These are phyloP conservation scores for Rhombomys opimus DNA, from an alignment of 2,113 vertebrate species.

Conservation along the genomic window DNA sequence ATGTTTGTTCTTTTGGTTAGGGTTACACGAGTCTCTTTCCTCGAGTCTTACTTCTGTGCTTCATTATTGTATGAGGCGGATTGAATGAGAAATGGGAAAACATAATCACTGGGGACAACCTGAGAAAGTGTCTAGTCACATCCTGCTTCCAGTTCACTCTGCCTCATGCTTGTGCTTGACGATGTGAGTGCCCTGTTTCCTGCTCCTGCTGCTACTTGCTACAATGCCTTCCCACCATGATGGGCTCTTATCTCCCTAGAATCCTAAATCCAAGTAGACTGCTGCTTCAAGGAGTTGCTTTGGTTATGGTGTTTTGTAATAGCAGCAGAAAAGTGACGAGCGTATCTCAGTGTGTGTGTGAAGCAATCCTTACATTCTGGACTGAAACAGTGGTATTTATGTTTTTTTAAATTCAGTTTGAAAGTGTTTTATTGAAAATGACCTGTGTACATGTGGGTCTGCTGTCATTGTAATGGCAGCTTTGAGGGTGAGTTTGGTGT, in stretches of 20 bases:
- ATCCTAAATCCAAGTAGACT: not conserved
- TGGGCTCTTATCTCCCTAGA: not conserved
- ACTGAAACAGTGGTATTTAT: not conserved
- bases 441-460: not conserved
- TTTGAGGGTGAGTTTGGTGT: not conserved
- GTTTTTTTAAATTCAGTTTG: not conserved
- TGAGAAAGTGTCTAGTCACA: not conserved
- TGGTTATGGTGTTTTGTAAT: not conserved
- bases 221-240: not conserved
- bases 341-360: not conserved
- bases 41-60: not conserved
- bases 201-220: not conserved
- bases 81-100: not conserved
- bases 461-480: not conserved
- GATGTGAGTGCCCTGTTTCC: not conserved
- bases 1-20: not conserved
- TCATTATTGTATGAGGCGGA: not conserved
- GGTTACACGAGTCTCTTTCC: not conserved
- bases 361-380: not conserved
- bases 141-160: too few relatives aligned
- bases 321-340: not conserved
- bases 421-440: not conserved
- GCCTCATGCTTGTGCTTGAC: not conserved
- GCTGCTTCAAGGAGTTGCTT: not conserved
- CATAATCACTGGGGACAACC: not conserved